A percentile compares a stretch with the other conserved stretches of the same genome.
These are phyloP conservation scores for Percina caprodes DNA, from an alignment of 2,113 vertebrate genomes.

Conservation along the genomic window DNA sequence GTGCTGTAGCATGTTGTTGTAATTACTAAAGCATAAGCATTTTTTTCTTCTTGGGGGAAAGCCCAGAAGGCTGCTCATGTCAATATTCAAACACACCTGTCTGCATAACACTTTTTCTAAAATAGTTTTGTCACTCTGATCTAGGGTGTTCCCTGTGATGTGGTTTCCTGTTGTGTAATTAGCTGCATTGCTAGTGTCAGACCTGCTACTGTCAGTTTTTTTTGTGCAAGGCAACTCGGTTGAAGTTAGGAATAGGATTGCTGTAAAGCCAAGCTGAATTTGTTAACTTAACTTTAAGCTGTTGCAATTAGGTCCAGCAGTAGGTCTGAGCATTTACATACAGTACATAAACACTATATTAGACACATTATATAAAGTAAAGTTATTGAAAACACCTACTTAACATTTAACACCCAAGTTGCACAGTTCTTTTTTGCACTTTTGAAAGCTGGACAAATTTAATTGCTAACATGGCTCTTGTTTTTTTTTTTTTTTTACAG, in stretches of 20 bases:
- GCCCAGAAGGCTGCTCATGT: neutral
- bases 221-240: neutral
- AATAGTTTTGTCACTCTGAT: conserved; percentile 21
- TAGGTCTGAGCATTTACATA: neutral
- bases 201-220: conserved; percentile 14
- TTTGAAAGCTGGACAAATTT: neutral
- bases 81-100: conserved; percentile 3
- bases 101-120: neutral
- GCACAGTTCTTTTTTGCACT: neutral
- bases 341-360: neutral
- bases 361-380: neutral
- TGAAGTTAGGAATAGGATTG: neutral
- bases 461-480: neutral
- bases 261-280: neutral
- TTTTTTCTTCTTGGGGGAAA: neutral
- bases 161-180: conserved; percentile 61
- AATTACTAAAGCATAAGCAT: neutral
- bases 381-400: neutral
- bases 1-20: neutral
- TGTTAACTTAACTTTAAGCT: conserved; percentile 3
- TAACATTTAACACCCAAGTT: neutral
- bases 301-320: neutral
- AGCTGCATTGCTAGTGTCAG: conserved; percentile 18
- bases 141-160: conserved; percentile 2
- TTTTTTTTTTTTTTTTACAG: neutral